These are phyloP conservation scores for Diprion similis DNA, from an alignment of 1,140 invertebrate species.

Conservation along the genomic window DNA sequence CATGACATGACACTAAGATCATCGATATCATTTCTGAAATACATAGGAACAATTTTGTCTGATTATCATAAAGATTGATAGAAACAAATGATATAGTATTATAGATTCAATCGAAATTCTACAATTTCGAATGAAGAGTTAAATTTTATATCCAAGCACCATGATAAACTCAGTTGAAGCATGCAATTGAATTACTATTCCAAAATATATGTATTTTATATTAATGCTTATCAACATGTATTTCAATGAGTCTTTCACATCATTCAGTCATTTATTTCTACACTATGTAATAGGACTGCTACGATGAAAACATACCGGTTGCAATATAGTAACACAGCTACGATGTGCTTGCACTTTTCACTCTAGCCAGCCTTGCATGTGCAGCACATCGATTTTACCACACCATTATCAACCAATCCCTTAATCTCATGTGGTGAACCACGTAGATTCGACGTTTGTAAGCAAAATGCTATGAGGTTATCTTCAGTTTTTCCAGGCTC, in stretches of 20 bases:
- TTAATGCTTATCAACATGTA: neutral
- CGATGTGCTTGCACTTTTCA: conserved; percentile 20
- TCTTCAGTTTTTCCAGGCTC: neutral
- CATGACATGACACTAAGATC: neutral
- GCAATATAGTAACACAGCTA: conserved; percentile 20
- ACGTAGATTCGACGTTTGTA: conserved; percentile 22
- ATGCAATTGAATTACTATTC: neutral
- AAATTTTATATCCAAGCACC: too few relatives aligned
- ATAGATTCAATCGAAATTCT: too few relatives aligned
- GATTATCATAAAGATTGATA: neutral
- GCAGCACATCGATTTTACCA: conserved; percentile 17
- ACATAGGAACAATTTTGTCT: neutral
- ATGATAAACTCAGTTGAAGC: neutral
- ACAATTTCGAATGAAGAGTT: too few relatives aligned
- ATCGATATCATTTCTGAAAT: conserved; percentile 1
- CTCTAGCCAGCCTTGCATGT: conserved; percentile 25
- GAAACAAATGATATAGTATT: neutral
- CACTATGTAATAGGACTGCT: neutral
- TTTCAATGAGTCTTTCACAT: neutral
- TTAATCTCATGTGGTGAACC: conserved; percentile 23
- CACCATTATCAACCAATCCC: conserved; percentile 9
- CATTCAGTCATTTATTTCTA: neutral
- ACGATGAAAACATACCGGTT: conserved; percentile 14
- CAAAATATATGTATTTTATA: neutral
- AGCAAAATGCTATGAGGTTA: conserved; percentile 17